phyloP scores from a whole-genome alignment of 1,140 invertebrate species.

The Diorhabda carinulata region DNA sequence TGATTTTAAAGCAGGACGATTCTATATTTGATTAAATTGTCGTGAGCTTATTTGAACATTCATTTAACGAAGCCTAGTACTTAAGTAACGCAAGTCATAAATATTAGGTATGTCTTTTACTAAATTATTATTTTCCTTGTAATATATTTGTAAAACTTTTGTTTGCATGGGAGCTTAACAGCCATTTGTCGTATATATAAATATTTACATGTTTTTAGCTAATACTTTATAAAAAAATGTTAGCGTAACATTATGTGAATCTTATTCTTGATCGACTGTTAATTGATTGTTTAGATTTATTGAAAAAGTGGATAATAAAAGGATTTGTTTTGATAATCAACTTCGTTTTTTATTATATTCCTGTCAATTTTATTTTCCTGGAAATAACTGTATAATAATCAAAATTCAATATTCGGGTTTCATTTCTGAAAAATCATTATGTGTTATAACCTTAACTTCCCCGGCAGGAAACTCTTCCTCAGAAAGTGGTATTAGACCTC shows the following conservation, averaged over 20 bases:
- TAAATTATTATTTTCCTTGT: not conserved
- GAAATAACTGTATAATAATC: not conserved
- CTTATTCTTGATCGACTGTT: slow-evolving; percentile 24
- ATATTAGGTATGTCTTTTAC: not conserved
- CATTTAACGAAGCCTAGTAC: not conserved
- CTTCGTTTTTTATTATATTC: not conserved
- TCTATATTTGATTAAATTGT: too few species aligned
- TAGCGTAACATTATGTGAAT: slow-evolving; percentile 19
- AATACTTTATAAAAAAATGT: slow-evolving; percentile 19
- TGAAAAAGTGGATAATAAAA: slow-evolving; percentile 11
- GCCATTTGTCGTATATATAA: slow-evolving; percentile 14
- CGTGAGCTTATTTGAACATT: too few species aligned
- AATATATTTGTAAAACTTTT: slow-evolving; percentile 6
- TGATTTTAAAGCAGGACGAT: too few species aligned
- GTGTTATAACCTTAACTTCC: too few species aligned
- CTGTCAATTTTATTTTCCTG: not conserved
- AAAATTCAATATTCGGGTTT: too few species aligned
- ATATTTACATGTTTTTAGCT: slow-evolving; percentile 14
- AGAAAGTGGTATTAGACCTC: too few species aligned
- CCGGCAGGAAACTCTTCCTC: too few species aligned
- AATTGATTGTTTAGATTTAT: slow-evolving; percentile 22
- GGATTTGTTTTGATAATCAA: slow-evolving; percentile 7
- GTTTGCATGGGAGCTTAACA: not conserved
- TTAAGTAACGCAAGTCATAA: not conserved
- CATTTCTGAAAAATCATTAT: too few species aligned